Conservation (phyloP, 2,113 vertebrate genomes). For the Thryonomys swinderianus region DNA sequence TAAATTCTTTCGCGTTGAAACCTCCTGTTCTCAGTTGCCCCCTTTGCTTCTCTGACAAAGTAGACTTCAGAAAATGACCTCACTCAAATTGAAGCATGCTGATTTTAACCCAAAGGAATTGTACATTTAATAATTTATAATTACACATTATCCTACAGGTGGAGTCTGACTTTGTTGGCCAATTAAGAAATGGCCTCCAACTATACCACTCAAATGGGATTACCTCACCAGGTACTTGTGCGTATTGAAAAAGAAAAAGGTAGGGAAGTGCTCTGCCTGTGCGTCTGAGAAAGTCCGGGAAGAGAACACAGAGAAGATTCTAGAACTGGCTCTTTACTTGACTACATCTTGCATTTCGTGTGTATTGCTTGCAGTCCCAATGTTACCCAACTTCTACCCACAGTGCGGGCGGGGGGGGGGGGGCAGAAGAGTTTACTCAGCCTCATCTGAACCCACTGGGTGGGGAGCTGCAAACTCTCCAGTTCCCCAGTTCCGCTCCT, state of each 20-base stretch:
- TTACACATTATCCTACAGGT: constrained; percentile 62
- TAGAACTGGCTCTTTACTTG: constrained; percentile 47
- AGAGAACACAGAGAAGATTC: constrained; percentile 58
- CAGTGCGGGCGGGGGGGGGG: neutral
- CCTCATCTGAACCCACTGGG: neutral
- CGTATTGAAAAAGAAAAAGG: neutral
- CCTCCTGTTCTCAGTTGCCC: neutral
- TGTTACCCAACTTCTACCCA: neutral
- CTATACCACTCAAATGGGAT: constrained; percentile 23
- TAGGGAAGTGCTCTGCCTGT: neutral
- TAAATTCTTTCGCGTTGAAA: neutral
- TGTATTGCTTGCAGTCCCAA: neutral
- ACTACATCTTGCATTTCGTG: neutral
- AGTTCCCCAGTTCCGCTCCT: neutral
- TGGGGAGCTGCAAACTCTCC: neutral
- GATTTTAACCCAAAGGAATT: constrained; percentile 15
- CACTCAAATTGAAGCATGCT: constrained; percentile 50
- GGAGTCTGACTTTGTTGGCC: constrained; percentile 52
- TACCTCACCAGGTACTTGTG: neutral
- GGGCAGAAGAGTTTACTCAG: neutral
- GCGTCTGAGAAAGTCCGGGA: neutral
- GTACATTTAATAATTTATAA: constrained; percentile 52
- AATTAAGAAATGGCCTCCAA: constrained; percentile 62
- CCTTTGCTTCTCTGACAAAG: neutral
- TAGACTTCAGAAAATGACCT: constrained; percentile 38